Conservation (phyloP, 1,140 invertebrate species). For the Lepeophtheirus salmonis region DNA sequence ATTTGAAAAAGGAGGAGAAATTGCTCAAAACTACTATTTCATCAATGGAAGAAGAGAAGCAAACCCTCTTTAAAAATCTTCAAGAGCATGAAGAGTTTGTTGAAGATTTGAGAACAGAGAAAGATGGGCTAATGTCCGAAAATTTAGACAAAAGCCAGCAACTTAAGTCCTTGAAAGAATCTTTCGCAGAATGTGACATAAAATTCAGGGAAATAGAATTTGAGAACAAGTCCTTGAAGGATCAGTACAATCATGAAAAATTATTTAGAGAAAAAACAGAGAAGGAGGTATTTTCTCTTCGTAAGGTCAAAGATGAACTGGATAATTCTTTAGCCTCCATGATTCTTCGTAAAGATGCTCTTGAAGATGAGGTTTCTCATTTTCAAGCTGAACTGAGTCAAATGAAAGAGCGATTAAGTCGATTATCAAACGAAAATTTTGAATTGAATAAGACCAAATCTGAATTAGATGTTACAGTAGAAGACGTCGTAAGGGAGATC, state of each 20-base stretch:
- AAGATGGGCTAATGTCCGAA: background rate
- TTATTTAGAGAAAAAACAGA: background rate
- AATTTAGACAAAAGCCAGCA: background rate
- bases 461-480: background rate
- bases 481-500: background rate
- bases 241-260: background rate
- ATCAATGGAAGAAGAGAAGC: background rate
- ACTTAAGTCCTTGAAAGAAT: background rate
- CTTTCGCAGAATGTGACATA: background rate
- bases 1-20: background rate
- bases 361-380: background rate
- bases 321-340: background rate
- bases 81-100: background rate
- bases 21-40: background rate
- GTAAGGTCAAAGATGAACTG: background rate
- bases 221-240: background rate
- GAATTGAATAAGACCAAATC: background rate
- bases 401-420: background rate
- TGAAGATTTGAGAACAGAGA: background rate
- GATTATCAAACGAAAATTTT: background rate
- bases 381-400: too few relatives aligned
- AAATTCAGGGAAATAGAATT: background rate
- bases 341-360: background rate
- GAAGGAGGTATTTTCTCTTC: background rate
- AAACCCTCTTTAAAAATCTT: background rate